A percentile compares a stretch with the other conserved stretches of the same genome.
These are phyloP conservation scores for Ostrea denselamellosa DNA, from an alignment of 1,140 invertebrate species.

Conservation along the genomic window DNA sequence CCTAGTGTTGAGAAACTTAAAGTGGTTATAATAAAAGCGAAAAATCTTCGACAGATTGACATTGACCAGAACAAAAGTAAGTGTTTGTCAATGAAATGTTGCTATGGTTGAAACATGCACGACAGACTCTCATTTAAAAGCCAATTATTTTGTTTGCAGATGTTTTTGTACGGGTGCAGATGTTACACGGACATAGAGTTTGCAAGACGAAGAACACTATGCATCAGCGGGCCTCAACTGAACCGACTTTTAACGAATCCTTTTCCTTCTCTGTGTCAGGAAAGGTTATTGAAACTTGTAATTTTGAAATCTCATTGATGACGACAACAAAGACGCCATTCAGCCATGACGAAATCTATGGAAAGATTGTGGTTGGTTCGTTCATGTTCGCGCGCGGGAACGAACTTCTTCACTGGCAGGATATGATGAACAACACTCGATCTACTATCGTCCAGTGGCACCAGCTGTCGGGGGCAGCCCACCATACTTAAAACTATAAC, in stretches of 20 bases:
- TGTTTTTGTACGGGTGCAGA: slow-evolving; percentile 72
- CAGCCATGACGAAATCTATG: slow-evolving; percentile 69
- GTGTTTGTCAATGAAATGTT: neutral
- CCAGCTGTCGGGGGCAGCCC: slow-evolving; percentile 48
- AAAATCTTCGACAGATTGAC: slow-evolving; percentile 67
- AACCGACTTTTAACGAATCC: slow-evolving; percentile 74
- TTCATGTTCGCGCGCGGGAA: slow-evolving; percentile 78
- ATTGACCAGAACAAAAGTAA: slow-evolving; percentile 66
- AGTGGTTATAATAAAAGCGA: slow-evolving; percentile 69
- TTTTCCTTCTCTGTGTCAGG: slow-evolving; percentile 74
- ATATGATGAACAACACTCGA: slow-evolving; percentile 73
- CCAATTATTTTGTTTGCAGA: slow-evolving; percentile 61
- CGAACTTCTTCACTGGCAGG: slow-evolving; percentile 77
- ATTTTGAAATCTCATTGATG: slow-evolving; percentile 70
- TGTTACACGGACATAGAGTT: slow-evolving; percentile 72
- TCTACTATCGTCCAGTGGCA: slow-evolving; percentile 69
- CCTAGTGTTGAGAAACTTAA: slow-evolving; percentile 74
- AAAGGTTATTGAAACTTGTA: slow-evolving; percentile 73
- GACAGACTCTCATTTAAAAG: neutral
- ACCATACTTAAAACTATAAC: slow-evolving; percentile 14
- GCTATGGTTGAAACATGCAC: neutral
- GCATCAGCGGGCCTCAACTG: slow-evolving; percentile 55
- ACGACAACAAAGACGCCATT: slow-evolving; percentile 49
- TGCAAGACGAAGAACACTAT: slow-evolving; percentile 75
- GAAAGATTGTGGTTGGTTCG: slow-evolving; percentile 72